These are phyloP conservation scores for Sarcophaga caerulescens DNA, from an alignment of 2,888 invertebrate genomes.

Conservation along the genomic window DNA sequence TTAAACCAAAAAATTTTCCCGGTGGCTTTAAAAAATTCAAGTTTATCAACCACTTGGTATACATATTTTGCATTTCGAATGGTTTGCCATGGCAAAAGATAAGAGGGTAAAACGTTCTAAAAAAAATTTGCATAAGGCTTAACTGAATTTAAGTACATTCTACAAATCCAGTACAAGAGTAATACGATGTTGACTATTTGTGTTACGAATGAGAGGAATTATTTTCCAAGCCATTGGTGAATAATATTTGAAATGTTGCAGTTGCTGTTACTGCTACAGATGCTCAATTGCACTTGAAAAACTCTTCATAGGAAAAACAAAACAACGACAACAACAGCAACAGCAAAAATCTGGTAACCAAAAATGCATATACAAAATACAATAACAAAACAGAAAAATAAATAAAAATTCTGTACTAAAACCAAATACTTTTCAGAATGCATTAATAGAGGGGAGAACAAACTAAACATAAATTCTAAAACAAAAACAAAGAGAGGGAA, in stretches of 20 bases:
- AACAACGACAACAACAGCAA: background rate
- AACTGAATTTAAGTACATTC: constrained; percentile 57
- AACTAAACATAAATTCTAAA: too few relatives aligned
- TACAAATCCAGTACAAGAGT: constrained; percentile 38
- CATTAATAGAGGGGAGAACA: background rate
- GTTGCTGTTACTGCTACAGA: background rate
- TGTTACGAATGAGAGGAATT: constrained; percentile 41
- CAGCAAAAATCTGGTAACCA: background rate
- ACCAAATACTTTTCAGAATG: background rate
- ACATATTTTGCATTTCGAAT: background rate
- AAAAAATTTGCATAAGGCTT: constrained; percentile 57
- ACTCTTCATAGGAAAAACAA: constrained; percentile 3
- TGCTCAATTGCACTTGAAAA: constrained; percentile 38
- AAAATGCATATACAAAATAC: background rate
- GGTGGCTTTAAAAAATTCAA: background rate
- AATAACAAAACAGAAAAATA: background rate
- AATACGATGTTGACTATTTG: constrained; percentile 45
- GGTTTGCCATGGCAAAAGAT: background rate
- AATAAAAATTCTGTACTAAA: background rate
- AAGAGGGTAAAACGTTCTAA: background rate
- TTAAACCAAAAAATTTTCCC: background rate
- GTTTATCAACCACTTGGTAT: background rate
- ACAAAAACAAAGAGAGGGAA: too few relatives aligned
- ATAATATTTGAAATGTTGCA: constrained; percentile 57
- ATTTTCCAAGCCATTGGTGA: constrained; percentile 66